Base-by-base conservation (phyloP, 2,888 invertebrate species). In the Eulithis prunata region DNA sequence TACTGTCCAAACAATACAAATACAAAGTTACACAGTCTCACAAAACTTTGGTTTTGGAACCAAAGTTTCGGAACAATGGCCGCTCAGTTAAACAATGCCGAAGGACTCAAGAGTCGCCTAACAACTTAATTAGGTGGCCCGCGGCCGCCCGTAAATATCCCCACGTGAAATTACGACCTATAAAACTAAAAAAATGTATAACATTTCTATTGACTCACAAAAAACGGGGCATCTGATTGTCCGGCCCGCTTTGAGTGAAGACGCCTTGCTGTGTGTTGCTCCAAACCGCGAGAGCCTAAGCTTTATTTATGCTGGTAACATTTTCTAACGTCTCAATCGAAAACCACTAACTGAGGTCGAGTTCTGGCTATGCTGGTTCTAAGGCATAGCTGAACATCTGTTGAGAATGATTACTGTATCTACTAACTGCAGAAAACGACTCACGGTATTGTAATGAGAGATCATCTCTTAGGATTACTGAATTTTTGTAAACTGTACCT, bases 101-200 rank as follows among this genome's bases (percentile, higher is more conserved):
- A 84, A 84, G 83, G 83, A 81, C 81, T 79, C 81, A 73, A 80
- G 55, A 87, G 87, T 88, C 86, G 74, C 86, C 89, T 91, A 92
- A 92, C 92, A 92, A 91, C 92, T 93, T 92, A 92, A 93, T 93
- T 92, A 92, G 89, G 87, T 86, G 90, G 87, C 87, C 91, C 86
- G 85, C 83, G 88, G 90, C 87, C 86, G 90, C 86, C 89, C 90
- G 90, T 93, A 93, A 92, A 92, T 91, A 92, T 90, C 84, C 86
- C 85, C 79, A 91, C 87, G 91, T 91, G 85, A 92, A 93, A 92
- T 93, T 90, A 92, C 89, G 91, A 89, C 88, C 89, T 87, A 91
- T 92, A 91, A 91, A 91, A 90, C 84, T 77, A 90, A 92, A 90
- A 69, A 91, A 93, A 90, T 87, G 85, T 89, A 91, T 91, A 90